A percentile compares a stretch with the other conserved stretches of the same genome.
These are phyloP conservation scores for Acanthoscelides obtectus DNA, from an alignment of 2,888 invertebrate species.

Conservation along the genomic window DNA sequence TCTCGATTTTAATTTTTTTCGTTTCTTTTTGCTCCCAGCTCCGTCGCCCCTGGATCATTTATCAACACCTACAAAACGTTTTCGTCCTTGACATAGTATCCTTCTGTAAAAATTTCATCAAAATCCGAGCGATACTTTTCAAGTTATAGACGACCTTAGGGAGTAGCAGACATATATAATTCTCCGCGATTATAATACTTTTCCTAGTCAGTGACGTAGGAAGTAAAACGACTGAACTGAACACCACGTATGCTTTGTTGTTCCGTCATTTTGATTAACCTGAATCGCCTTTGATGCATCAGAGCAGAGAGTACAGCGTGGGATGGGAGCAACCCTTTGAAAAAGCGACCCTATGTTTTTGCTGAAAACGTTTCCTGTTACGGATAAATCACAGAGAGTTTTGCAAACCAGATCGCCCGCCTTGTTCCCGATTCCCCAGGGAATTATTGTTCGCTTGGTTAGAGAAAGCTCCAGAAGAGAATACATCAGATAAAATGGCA, in stretches of 20 bases:
- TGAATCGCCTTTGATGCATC: background rate
- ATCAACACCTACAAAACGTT: too few species aligned
- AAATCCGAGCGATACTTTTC: too few species aligned
- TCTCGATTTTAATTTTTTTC: too few species aligned
- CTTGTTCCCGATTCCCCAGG: background rate
- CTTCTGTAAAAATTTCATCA: too few species aligned
- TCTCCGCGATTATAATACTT: too few species aligned
- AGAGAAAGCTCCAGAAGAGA: background rate
- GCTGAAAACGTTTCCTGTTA: background rate
- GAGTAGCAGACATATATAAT: too few species aligned
- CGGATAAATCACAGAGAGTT: background rate
- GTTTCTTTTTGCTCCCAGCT: too few species aligned
- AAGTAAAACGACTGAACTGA: background rate
- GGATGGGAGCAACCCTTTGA: background rate
- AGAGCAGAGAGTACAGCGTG: too few species aligned
- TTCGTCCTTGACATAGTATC: too few species aligned
- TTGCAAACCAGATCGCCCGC: background rate
- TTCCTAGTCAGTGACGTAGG: too few species aligned
- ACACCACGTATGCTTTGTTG: background rate
- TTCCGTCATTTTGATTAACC: background rate
- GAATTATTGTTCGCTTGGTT: background rate
- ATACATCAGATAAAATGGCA: background rate
- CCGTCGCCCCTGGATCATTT: too few species aligned
- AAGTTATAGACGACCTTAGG: too few species aligned
- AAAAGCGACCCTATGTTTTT: background rate